Conservation (phyloP, 2,113 vertebrate species). For the Peromyscus maniculatus region DNA sequence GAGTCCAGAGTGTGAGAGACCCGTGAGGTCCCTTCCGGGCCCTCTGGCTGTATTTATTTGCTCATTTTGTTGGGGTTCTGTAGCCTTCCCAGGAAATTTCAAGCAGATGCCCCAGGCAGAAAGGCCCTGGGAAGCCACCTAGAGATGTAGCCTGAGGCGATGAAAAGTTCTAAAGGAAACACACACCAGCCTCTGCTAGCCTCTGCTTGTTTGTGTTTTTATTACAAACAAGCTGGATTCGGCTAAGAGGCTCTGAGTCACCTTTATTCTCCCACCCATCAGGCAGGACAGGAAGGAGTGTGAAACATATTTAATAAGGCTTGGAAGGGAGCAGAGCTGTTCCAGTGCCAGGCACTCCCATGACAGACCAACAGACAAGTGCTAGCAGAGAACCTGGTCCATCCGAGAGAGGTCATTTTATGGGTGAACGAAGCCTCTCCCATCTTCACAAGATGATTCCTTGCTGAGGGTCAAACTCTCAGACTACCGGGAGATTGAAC, state of each 20-base stretch:
- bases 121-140: neutral
- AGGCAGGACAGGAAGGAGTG: neutral
- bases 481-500: neutral
- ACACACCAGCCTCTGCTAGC: constrained; percentile 3
- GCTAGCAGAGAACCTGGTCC: neutral
- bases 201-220: constrained; percentile 65
- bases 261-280: constrained; percentile 44
- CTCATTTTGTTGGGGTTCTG: neutral
- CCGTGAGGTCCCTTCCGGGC: too few species aligned
- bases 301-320: neutral
- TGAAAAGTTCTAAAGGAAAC: constrained; percentile 15
- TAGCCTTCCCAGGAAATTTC: neutral
- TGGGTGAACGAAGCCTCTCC: neutral
- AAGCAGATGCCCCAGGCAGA: neutral
- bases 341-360: neutral
- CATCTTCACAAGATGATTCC: neutral
- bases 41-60: neutral
- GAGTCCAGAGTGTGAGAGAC: neutral
- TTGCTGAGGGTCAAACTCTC: constrained; percentile 40
- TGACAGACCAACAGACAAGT: neutral
- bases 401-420: neutral
- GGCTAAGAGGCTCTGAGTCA: constrained; percentile 19
- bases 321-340: neutral
- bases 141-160: neutral
- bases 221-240: constrained; percentile 49